Evolutionary conservation across 2,113 vertebrate genomes (phyloP).

Genomic region (Trachemys scripta): DNA sequence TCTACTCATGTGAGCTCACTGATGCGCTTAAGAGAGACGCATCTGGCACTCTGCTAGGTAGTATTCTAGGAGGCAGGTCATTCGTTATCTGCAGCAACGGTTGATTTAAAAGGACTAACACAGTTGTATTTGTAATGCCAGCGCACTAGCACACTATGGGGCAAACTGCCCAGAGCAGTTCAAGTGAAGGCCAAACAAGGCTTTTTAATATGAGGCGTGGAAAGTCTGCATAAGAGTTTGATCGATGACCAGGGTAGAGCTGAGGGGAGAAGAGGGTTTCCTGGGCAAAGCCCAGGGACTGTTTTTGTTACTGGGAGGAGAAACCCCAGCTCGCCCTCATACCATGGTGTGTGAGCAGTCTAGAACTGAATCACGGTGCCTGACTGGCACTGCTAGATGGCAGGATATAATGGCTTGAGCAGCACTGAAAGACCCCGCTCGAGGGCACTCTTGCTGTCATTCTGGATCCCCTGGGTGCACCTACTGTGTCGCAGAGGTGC

Average conservation of each 20-base stretch:
- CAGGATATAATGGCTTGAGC: neutral
- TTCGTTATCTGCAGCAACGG: neutral
- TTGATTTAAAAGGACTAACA: neutral
- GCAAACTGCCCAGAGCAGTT: neutral
- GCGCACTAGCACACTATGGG: neutral
- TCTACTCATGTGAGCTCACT: neutral
- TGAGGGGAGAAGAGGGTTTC: neutral
- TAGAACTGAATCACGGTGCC: neutral
- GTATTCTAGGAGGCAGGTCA: neutral
- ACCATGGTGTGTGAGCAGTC: neutral
- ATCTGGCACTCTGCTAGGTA: neutral
- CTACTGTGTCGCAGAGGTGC: neutral
- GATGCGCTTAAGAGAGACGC: neutral
- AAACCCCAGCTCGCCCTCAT: neutral
- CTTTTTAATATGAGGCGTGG: neutral
- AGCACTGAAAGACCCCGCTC: neutral
- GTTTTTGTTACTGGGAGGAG: neutral
- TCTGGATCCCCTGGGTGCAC: neutral
- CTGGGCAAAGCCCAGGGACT: neutral
- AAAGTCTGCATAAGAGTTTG: neutral
- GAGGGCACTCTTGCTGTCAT: neutral
- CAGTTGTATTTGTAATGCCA: neutral
- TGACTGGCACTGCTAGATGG: neutral
- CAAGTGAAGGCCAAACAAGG: neutral
- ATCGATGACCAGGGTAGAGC: neutral